Conservation (phyloP, 2,888 invertebrate genomes). For the Tholera decimalis region DNA sequence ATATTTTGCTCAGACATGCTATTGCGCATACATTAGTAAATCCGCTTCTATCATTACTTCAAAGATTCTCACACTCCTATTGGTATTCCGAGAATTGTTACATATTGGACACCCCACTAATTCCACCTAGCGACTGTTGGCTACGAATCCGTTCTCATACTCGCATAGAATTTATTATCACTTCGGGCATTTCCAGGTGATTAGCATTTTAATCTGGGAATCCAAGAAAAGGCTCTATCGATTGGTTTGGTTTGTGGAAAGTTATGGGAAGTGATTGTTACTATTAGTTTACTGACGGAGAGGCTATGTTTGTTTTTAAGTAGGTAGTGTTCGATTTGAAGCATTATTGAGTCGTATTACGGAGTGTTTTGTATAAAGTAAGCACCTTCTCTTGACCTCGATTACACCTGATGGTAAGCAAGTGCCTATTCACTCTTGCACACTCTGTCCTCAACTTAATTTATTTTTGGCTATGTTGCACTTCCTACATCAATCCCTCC, state of each 20-base stretch:
- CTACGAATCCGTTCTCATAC: constrained; percentile 38
- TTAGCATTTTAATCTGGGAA: constrained; percentile 58
- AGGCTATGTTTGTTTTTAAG: not conserved
- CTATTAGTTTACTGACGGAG: not conserved
- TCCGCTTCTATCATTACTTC: not conserved
- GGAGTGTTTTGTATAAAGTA: not conserved
- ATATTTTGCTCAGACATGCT: too few species aligned
- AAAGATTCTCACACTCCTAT: constrained; percentile 25
- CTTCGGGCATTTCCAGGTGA: constrained; percentile 52
- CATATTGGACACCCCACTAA: constrained; percentile 41
- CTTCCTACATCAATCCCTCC: too few species aligned
- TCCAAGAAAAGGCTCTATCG: constrained; percentile 31
- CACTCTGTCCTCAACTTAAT: too few species aligned
- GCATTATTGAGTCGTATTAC: not conserved
- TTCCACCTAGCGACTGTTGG: constrained; percentile 40
- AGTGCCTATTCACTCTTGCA: too few species aligned
- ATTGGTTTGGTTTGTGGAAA: constrained; percentile 6
- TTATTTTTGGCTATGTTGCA: too few species aligned
- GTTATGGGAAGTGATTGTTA: not conserved
- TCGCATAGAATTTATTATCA: constrained; percentile 56
- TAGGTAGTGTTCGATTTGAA: not conserved
- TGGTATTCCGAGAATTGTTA: constrained; percentile 20
- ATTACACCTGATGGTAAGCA: too few species aligned
- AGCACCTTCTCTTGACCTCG: too few species aligned
- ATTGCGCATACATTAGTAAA: not conserved